Percentiles rank a stretch among this genome's conserved stretches.
Evolutionary conservation across 2,797 vertebrate species (phyloP).

Genomic region (Gymnoscopelus braueri): DNA sequence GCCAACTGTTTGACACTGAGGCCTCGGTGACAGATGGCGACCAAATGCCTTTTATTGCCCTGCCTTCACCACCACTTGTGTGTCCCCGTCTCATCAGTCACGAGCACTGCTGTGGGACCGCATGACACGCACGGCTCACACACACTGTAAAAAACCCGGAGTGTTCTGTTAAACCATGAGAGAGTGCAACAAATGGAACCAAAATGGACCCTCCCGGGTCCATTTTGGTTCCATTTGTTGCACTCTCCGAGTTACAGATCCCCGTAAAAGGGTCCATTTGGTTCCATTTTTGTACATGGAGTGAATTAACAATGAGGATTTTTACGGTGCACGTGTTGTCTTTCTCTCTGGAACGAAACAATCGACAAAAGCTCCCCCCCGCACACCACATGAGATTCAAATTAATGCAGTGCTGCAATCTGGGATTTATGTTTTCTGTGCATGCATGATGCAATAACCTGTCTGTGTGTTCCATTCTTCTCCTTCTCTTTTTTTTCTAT

Average conservation of each 20-base stretch:
- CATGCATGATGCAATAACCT: no score
- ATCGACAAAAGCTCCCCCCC: slow-evolving; percentile 1
- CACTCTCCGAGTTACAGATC: no score
- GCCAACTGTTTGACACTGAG: slow-evolving; percentile 77
- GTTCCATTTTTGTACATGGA: no score
- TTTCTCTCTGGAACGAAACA: background rate
- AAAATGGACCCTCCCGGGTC: no score
- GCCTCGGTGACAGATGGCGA: slow-evolving; percentile 79
- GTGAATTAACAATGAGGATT: no score
- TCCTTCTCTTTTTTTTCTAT: no score
- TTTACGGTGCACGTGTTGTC: background rate
- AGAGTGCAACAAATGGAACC: no score
- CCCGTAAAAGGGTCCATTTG: no score
- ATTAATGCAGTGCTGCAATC: slow-evolving; percentile 33
- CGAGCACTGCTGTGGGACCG: slow-evolving; percentile 41
- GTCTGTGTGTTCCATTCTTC: no score
- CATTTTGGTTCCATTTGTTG: no score
- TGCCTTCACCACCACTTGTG: slow-evolving; percentile 72
- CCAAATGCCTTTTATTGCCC: slow-evolving; percentile 77
- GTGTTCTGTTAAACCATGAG: no score
- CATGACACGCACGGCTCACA: slow-evolving; percentile 15
- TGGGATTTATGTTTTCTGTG: slow-evolving; percentile 46
- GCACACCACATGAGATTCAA: slow-evolving; percentile 45
- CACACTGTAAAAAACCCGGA: no score
- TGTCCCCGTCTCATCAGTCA: slow-evolving; percentile 72